These are phyloP conservation scores for Andrena bicolor DNA, from an alignment of 2,888 invertebrate genomes.

Conservation along the genomic window DNA sequence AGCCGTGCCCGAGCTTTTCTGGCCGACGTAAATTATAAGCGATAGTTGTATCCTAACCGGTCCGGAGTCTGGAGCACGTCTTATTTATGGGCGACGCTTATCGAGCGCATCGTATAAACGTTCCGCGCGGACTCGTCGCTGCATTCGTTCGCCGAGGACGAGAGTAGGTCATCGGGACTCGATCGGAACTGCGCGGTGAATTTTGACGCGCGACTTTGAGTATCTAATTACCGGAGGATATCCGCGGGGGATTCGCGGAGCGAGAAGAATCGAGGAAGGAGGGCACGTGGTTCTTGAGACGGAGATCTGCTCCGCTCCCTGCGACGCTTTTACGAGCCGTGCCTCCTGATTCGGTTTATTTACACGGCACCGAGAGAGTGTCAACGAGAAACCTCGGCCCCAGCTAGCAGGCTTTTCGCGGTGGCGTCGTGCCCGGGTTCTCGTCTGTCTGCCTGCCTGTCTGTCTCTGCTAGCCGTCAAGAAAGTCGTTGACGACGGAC, in stretches of 20 bases:
- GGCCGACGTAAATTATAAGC: slow-evolving; percentile 77
- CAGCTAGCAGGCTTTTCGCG: slow-evolving; percentile 58
- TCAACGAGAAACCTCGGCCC: slow-evolving; percentile 60
- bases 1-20: slow-evolving; percentile 68
- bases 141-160: background rate
- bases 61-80: slow-evolving; percentile 72
- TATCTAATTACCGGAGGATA: too few relatives aligned
- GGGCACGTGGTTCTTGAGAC: too few relatives aligned
- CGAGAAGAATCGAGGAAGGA: background rate
- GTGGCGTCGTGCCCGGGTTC: slow-evolving; percentile 36
- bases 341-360: slow-evolving; percentile 48
- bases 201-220: too few relatives aligned
- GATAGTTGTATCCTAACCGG: slow-evolving; percentile 76
- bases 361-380: slow-evolving; percentile 40
- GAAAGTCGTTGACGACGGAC: slow-evolving; percentile 59
- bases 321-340: slow-evolving; percentile 33
- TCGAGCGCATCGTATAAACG: slow-evolving; percentile 72
- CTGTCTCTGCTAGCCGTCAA: slow-evolving; percentile 49
- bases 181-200: too few relatives aligned
- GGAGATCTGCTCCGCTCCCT: background rate
- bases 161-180: background rate
- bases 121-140: background rate
- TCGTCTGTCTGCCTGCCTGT: slow-evolving; percentile 22
- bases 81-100: slow-evolving; percentile 78
- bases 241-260: background rate